Conservation (phyloP, 2,888 invertebrate genomes). For the Zhuqinia jingwanae region DNA sequence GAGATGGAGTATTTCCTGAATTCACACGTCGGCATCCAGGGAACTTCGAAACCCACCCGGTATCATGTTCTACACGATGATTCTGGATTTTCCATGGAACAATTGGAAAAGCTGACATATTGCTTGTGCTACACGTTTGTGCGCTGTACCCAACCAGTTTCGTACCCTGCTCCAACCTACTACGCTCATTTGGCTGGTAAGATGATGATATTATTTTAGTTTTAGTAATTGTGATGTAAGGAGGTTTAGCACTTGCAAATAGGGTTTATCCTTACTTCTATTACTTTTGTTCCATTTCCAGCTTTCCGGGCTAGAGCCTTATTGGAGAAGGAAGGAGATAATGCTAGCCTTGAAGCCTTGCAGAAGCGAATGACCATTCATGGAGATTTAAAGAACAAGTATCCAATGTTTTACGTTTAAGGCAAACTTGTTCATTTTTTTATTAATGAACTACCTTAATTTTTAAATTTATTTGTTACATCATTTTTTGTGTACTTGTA, state of each 20-base stretch:
- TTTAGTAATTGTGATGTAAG: too few species aligned
- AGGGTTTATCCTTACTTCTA: not conserved
- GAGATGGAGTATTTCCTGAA: slow-evolving; percentile 83
- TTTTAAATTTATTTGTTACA: too few species aligned
- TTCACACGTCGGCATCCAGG: slow-evolving; percentile 83
- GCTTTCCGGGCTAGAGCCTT: slow-evolving; percentile 52
- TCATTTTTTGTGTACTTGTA: too few species aligned
- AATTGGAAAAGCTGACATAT: slow-evolving; percentile 89
- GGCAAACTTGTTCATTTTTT: too few species aligned
- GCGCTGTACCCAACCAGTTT: slow-evolving; percentile 86
- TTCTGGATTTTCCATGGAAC: slow-evolving; percentile 86
- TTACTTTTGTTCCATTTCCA: not conserved
- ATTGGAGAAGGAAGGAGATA: slow-evolving; percentile 63
- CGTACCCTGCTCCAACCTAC: slow-evolving; percentile 76
- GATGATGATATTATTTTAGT: not conserved
- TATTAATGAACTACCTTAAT: too few species aligned
- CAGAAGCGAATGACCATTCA: slow-evolving; percentile 28
- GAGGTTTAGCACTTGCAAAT: not conserved
- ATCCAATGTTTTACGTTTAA: slow-evolving; percentile 65
- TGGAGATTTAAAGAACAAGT: slow-evolving; percentile 15
- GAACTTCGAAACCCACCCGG: slow-evolving; percentile 80
- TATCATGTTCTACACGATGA: slow-evolving; percentile 93
- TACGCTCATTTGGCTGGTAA: slow-evolving; percentile 66
- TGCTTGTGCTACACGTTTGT: slow-evolving; percentile 93
- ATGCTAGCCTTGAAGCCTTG: slow-evolving; percentile 34